Evolutionary conservation across 2,888 invertebrate species (phyloP).

Genomic region (Diabrotica balteata): DNA sequence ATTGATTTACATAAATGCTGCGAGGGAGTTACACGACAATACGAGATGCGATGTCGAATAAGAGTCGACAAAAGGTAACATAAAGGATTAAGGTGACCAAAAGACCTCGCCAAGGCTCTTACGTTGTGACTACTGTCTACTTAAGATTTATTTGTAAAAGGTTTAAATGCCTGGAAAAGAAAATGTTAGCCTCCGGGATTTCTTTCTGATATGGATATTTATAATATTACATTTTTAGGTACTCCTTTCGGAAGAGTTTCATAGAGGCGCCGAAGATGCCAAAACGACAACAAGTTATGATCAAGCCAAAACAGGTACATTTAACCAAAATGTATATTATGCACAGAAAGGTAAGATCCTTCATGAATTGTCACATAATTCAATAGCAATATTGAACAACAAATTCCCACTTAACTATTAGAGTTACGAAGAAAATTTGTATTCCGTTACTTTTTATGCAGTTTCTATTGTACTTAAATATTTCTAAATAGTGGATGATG

Average conservation of each 20-base stretch:
- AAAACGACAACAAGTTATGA: constrained; percentile 5
- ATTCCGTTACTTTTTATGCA: no score
- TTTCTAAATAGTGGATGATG: no score
- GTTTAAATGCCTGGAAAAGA: background rate
- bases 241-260: constrained; percentile 44
- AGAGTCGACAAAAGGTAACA: background rate
- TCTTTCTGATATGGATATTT: background rate
- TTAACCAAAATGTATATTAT: constrained; percentile 15
- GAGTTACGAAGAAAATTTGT: no score
- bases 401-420: no score
- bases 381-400: no score
- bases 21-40: no score
- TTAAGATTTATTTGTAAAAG: background rate
- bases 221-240: constrained; percentile 36
- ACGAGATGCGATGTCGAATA: background rate
- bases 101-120: background rate
- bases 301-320: constrained; percentile 1
- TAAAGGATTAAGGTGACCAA: background rate
- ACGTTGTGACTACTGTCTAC: background rate
- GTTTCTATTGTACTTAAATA: no score
- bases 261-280: constrained; percentile 17
- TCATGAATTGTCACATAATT: no score
- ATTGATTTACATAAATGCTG: no score
- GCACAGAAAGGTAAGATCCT: constrained; percentile 5
- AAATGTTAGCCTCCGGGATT: background rate